A percentile compares a stretch with the other conserved stretches of the same genome.
Conservation (phyloP, 2,797 vertebrate genomes). For the Lacerta bilineata region DNA sequence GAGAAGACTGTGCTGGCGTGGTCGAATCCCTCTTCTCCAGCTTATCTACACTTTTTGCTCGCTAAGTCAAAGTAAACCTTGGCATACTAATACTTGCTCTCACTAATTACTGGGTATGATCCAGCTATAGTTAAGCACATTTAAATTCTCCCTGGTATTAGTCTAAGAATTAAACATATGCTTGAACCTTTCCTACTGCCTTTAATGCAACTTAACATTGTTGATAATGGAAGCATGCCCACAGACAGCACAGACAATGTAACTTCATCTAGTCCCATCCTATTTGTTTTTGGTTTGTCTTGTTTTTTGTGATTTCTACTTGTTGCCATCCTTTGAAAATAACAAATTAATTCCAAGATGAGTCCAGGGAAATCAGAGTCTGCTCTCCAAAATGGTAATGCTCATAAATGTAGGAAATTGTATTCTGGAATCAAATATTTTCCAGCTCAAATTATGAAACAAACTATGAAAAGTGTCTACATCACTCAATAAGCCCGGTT, state of each 20-base stretch:
- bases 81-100: not conserved
- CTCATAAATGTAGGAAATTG: constrained; percentile 58
- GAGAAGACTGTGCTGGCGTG: not conserved
- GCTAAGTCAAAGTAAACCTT: not conserved
- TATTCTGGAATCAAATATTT: constrained; percentile 60
- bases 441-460: constrained; percentile 42
- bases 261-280: not conserved
- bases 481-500: constrained; percentile 44
- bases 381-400: constrained; percentile 23
- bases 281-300: not conserved
- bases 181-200: not conserved
- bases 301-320: not conserved
- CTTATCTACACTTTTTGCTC: not conserved
- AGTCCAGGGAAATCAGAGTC: constrained; percentile 60
- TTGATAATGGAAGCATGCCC: not conserved
- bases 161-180: not conserved
- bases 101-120: not conserved
- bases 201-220: not conserved
- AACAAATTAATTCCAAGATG: constrained; percentile 40
- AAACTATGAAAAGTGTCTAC: constrained; percentile 62
- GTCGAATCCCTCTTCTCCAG: not conserved
- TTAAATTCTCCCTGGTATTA: not conserved
- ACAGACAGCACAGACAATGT: not conserved
- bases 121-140: not conserved
- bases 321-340: not conserved